phyloP scores from a whole-genome alignment of 1,140 invertebrate species.

The Caenorhabditis tropicalis region DNA sequence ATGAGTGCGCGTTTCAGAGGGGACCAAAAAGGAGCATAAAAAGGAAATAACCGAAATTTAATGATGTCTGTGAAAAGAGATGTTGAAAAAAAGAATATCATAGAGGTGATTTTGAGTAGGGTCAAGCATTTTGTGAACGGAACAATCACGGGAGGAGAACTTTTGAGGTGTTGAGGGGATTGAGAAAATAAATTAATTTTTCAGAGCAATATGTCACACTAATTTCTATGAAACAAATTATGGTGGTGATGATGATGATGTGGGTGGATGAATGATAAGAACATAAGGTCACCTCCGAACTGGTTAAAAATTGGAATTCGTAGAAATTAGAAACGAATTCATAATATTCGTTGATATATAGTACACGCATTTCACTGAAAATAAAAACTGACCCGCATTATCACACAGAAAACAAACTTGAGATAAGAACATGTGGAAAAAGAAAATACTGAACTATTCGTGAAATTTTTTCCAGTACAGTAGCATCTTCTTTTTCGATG shows the following conservation, averaged over 20 bases:
- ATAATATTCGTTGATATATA: conserved; percentile 1
- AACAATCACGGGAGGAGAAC: conserved; percentile 20
- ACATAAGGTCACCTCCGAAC: not conserved
- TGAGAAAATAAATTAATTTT: conserved; percentile 6
- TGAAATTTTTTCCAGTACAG: not conserved
- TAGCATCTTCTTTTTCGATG: not conserved
- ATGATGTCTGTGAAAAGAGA: conserved; percentile 6
- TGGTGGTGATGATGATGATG: conserved; percentile 3
- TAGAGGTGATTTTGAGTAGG: not conserved
- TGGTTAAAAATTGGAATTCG: not conserved
- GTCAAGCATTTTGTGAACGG: not conserved
- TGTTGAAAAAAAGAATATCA: not conserved
- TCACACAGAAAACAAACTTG: conserved; percentile 32
- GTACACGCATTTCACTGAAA: conserved; percentile 41
- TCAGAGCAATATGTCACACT: not conserved
- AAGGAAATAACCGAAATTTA: conserved; percentile 30
- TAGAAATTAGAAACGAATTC: not conserved
- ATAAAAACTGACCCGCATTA: conserved; percentile 27
- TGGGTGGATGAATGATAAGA: not conserved
- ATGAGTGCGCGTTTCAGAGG: not conserved
- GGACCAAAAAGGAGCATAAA: conserved; percentile 15
- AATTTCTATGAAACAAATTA: conserved; percentile 11
- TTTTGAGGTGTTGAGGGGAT: not conserved
- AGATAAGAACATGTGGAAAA: not conserved
- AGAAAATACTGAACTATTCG: not conserved